Evolutionary conservation across 2,888 invertebrate genomes (phyloP).

Genomic region (Drosophila birchii): DNA sequence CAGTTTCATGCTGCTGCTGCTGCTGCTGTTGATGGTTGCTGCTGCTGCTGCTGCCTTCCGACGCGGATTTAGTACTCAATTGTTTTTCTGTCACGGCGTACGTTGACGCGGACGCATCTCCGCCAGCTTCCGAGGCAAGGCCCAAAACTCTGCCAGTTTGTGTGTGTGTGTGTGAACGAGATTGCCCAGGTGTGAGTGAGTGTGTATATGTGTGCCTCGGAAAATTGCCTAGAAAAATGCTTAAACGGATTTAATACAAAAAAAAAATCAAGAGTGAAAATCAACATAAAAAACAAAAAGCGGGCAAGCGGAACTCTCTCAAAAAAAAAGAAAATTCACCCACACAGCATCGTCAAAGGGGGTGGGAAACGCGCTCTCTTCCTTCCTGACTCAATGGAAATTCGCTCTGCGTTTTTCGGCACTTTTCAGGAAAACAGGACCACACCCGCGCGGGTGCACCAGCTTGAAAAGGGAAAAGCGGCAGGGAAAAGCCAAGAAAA

Average conservation of each 20-base stretch:
- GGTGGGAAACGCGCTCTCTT: conserved; percentile 16
- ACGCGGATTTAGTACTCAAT: conserved; percentile 84
- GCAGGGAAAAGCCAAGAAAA: conserved; percentile 47
- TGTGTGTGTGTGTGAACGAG: conserved; percentile 14
- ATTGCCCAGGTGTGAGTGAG: conserved; percentile 8
- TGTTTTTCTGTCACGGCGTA: conserved; percentile 83
- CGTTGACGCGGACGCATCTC: conserved; percentile 77
- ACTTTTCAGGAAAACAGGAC: conserved; percentile 69
- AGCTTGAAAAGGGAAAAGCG: conserved; percentile 75
- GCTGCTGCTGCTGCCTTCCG: conserved; percentile 57
- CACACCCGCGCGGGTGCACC: conserved; percentile 85
- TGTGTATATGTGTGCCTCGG: conserved; percentile 3
- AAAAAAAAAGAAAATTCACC: conserved; percentile 14
- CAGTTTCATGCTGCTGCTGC: conserved; percentile 42
- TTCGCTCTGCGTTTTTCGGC: conserved; percentile 39
- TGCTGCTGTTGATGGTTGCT: conserved; percentile 22
- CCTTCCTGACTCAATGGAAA: conserved; percentile 20
- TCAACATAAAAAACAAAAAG: conserved; percentile 10
- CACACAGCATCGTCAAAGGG: conserved; percentile 16
- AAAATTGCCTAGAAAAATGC: conserved; percentile 22
- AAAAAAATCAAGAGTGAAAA: conserved; percentile 9
- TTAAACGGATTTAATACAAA: conserved; percentile 6
- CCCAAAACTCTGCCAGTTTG: conserved; percentile 17
- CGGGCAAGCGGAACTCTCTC: conserved; percentile 29
- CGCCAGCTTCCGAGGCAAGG: conserved; percentile 20